phyloP scores from a whole-genome alignment of 2,888 invertebrate species.

The Punctoribates punctum region DNA sequence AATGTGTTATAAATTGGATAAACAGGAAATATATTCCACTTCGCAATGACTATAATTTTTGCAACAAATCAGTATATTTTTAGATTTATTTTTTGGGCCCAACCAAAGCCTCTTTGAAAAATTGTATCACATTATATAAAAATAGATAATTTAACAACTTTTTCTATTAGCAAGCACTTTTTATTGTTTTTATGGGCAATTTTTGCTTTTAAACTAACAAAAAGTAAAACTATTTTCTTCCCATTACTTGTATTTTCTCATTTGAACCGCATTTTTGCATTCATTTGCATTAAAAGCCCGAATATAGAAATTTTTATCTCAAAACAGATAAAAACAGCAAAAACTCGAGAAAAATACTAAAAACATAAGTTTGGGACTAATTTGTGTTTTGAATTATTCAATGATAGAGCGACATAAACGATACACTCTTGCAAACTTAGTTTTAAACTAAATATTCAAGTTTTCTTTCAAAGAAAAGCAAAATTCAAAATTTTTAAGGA shows the following conservation, averaged over 20 bases:
- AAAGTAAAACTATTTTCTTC: neutral
- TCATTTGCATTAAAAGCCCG: neutral
- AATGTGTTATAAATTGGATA: neutral
- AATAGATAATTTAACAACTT: neutral
- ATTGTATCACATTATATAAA: neutral
- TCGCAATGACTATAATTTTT: slow-evolving; percentile 1
- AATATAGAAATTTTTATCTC: neutral
- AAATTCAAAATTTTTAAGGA: no score
- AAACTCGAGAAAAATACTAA: neutral
- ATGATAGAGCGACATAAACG: neutral
- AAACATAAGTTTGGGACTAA: neutral
- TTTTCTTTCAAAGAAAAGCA: no score
- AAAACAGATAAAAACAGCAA: neutral
- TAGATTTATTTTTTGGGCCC: neutral
- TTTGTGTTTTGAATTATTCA: neutral
- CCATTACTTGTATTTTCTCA: neutral
- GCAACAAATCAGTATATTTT: neutral
- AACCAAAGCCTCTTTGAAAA: neutral
- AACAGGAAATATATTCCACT: neutral
- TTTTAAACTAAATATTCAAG: no score
- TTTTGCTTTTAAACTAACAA: neutral
- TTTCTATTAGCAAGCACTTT: neutral
- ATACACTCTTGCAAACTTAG: neutral
- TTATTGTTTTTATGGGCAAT: neutral
- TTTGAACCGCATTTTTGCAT: neutral